Evolutionary conservation across 2,888 invertebrate genomes (phyloP).

Genomic region (Acronicta alni): DNA sequence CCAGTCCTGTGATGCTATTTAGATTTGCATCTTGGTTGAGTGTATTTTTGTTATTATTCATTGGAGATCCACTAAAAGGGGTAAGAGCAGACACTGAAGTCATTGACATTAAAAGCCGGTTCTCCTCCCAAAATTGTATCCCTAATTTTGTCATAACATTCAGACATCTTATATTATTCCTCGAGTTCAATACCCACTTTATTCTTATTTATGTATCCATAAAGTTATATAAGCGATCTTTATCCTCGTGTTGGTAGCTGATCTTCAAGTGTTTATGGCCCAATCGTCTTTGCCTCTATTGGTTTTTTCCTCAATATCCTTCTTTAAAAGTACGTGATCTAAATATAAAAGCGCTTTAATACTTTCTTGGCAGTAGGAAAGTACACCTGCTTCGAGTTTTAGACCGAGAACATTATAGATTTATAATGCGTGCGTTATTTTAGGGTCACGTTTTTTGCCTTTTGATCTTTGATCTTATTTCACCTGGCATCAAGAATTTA

Average conservation of each 20-base stretch:
- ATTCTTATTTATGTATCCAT: constrained; percentile 20
- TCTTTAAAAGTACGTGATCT: constrained; percentile 23
- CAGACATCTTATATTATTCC: neutral
- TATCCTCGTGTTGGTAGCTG: constrained; percentile 29
- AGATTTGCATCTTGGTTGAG: neutral
- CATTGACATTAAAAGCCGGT: constrained; percentile 3
- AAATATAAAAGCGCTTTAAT: constrained; percentile 14
- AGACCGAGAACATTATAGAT: neutral
- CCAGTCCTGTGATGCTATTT: neutral
- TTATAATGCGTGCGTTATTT: constrained; percentile 1
- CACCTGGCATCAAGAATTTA: too few relatives aligned
- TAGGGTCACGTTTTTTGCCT: neutral
- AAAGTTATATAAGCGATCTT: constrained; percentile 31
- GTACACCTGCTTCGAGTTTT: constrained; percentile 7
- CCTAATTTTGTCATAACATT: neutral
- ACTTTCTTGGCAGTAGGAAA: constrained; percentile 9
- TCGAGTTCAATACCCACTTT: constrained; percentile 3
- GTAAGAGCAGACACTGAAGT: neutral
- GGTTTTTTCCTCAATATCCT: constrained; percentile 37
- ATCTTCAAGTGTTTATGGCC: constrained; percentile 41
- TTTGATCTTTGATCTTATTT: neutral
- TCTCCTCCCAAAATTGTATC: constrained; percentile 1
- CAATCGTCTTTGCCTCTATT: constrained; percentile 20
- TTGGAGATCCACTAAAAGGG: neutral
- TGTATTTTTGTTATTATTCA: neutral